Evolutionary conservation across 2,888 invertebrate genomes (phyloP), one percentile per base, ranked within the genome.

Genomic region (Tinea semifulvella): DNA sequence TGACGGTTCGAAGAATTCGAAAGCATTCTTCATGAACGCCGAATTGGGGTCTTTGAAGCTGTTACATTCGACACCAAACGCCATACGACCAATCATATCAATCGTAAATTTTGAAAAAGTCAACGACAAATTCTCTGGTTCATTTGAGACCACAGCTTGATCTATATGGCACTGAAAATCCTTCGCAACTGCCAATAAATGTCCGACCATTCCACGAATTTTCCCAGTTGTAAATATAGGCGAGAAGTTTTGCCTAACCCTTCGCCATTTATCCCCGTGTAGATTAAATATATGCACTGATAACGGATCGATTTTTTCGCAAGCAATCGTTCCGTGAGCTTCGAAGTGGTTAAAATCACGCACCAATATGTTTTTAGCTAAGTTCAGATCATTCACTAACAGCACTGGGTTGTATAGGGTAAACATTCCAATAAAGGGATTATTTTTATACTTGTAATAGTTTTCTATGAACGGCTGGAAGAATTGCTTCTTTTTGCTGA

Each of bases 321-420:
- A 77, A 42, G 70, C 45, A 8, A 40, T 22, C 18, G 82, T 70
- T 0, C 88, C 88, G 40, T 88, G 84, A 52, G 88, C 87, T 59
- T 84, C 82, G 52, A 90, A 89, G 59, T 85, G 69, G 8, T 71
- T 72, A 51, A 87, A 89, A 56, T 89, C 88, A 52, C 79, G 83
- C 36, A 83, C 77, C 52, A 89, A 57, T 14, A 89, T 73, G 43
- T 81, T 69, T 50, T 85, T 86, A 1, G 85, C 84, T 48, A 89
- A 56, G 10, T 85, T 82, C 8, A 85, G 82, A 62, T 89, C 87
- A 46, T 88, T 70, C 5, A 89, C 67, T 19, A 88, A 59, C 22
- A 89, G 59, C n/a, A 84, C 83, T 2, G 86, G 87, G 27, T 83
- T 71, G 47, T 83, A 77, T 48, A 88, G 82, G 48, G 86, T 80